Percentiles rank a stretch among this genome's conserved stretches.
Evolutionary conservation across 2,888 invertebrate genomes (phyloP).

Genomic region (Tigriopus californicus): DNA sequence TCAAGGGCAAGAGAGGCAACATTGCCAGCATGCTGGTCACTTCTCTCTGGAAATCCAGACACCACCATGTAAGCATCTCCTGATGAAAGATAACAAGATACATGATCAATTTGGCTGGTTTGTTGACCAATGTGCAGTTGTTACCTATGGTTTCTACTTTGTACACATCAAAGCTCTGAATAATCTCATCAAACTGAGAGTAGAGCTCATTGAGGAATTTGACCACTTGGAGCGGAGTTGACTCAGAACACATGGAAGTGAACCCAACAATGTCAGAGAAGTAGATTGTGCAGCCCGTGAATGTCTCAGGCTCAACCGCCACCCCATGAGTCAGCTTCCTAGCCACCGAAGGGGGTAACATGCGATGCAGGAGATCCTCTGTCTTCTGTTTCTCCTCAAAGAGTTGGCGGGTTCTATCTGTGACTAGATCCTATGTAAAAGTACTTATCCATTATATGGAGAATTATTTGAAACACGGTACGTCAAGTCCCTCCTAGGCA

Average conservation of each 20-base stretch:
- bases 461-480: too few species aligned
- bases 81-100: background rate
- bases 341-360: slow-evolving; percentile 40
- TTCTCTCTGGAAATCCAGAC: slow-evolving; percentile 19
- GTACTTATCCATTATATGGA: slow-evolving; percentile 7
- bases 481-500: too few species aligned
- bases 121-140: background rate
- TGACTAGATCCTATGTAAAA: slow-evolving; percentile 40
- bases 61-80: slow-evolving; percentile 64
- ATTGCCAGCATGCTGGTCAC: slow-evolving; percentile 68
- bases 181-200: slow-evolving; percentile 87
- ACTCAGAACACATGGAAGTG: slow-evolving; percentile 83
- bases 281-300: slow-evolving; percentile 75
- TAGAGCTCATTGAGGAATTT: slow-evolving; percentile 94
- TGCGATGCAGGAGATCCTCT: slow-evolving; percentile 58
- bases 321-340: slow-evolving; percentile 37
- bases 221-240: slow-evolving; percentile 79
- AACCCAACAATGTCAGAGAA: slow-evolving; percentile 95
- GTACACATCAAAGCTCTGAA: slow-evolving; percentile 91
- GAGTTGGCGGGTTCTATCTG: slow-evolving; percentile 58
- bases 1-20: slow-evolving; percentile 85
- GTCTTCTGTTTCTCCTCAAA: slow-evolving; percentile 66
- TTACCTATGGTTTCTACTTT: slow-evolving; percentile 75
- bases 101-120: background rate
- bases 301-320: slow-evolving; percentile 79